These are phyloP conservation scores for Misgurnus anguillicaudatus DNA, from an alignment of 2,113 vertebrate species.

Conservation along the genomic window DNA sequence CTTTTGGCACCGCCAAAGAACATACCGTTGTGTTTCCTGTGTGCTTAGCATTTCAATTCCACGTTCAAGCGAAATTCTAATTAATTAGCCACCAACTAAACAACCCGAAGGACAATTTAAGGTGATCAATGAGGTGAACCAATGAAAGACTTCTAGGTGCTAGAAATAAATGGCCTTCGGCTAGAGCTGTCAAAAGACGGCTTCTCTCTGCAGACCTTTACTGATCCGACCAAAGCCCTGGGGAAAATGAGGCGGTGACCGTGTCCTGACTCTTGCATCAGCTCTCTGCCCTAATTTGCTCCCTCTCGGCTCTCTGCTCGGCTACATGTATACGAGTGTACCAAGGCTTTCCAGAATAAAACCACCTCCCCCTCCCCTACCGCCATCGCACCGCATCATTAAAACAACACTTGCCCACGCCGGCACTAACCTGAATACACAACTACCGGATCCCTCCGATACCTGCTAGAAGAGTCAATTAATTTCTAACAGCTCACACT, in stretches of 20 bases:
- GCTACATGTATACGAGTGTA: not conserved
- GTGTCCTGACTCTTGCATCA: conserved; percentile 9
- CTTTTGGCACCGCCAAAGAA: not conserved
- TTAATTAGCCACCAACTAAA: conserved; percentile 33
- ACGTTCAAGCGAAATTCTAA: conserved; percentile 4
- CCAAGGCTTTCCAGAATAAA: not conserved
- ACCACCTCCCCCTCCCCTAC: not conserved
- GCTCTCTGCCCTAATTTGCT: conserved; percentile 21
- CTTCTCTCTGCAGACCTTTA: not conserved
- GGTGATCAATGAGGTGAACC: conserved; percentile 45
- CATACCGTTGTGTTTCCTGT: not conserved
- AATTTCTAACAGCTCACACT: conserved; percentile 17
- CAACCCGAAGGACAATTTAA: conserved; percentile 35
- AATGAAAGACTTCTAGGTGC: conserved; percentile 12
- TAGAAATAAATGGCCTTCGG: not conserved
- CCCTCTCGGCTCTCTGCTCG: not conserved
- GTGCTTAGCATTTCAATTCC: conserved; percentile 25
- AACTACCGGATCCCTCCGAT: conserved; percentile 18
- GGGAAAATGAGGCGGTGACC: conserved; percentile 16
- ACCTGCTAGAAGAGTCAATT: conserved; percentile 31
- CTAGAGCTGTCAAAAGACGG: not conserved
- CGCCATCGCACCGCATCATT: conserved; percentile 21
- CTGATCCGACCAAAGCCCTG: conserved; percentile 4
- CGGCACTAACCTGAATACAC: conserved; percentile 10
- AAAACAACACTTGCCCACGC: conserved; percentile 22